These are phyloP conservation scores for Tapirus indicus DNA, from an alignment of 2,797 vertebrate genomes.

Conservation along the genomic window DNA sequence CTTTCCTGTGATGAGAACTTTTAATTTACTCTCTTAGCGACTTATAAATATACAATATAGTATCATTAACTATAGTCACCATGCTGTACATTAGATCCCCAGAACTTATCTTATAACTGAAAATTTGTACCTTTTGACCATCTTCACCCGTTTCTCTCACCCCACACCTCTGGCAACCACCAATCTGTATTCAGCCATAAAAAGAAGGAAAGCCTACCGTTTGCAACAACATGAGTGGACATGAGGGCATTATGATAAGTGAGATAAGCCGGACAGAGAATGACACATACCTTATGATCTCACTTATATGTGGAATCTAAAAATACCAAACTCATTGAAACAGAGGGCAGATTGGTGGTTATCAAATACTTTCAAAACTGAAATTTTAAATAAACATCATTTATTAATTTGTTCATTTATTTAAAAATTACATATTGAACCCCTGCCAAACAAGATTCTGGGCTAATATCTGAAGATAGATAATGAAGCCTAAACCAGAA, in stretches of 20 bases:
- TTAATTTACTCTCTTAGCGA: not conserved
- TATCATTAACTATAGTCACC: not conserved
- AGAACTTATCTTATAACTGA: not conserved
- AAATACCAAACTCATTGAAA: not conserved
- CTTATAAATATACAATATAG: not conserved
- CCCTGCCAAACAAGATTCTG: not conserved
- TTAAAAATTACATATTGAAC: not conserved
- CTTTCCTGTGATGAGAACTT: not conserved
- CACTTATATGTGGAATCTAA: not conserved
- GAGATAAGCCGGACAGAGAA: not conserved
- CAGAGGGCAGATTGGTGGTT: not conserved
- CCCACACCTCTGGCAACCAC: not conserved
- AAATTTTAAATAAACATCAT: not conserved
- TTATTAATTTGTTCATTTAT: too few relatives aligned
- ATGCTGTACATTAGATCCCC: too few relatives aligned
- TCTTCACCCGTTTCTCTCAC: not conserved
- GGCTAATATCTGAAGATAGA: accelerated
- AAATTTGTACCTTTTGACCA: not conserved
- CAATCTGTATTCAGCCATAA: not conserved
- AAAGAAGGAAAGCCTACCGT: not conserved
- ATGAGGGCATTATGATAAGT: too few relatives aligned
- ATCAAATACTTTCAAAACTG: not conserved
- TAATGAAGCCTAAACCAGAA: not conserved
- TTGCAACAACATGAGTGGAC: too few relatives aligned
- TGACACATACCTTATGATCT: not conserved